Base-by-base conservation (phyloP, 1,140 invertebrate genomes). In the Trichoplusia ni region DNA sequence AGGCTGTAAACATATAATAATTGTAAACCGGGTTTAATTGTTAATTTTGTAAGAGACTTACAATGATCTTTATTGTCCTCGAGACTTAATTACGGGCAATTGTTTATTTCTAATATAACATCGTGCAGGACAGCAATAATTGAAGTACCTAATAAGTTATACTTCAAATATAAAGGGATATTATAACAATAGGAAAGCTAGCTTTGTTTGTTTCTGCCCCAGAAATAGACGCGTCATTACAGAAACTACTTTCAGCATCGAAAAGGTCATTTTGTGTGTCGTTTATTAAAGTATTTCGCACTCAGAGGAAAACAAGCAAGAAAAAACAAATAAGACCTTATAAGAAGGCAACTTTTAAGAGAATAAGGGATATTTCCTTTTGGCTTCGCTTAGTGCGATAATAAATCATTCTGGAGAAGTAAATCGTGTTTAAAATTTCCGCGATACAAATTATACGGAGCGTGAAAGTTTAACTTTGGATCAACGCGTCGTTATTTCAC, bases 321-420 rank as follows among this genome's bases (percentile, higher is more conserved):
- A 14, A 38, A 54, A 38, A 40, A 27, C 19, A 27, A 40, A 37
- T 23, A 4, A 13, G 33, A 27, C 25, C n/a, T 18, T 38, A 27
- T 56, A 27, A 40, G 23, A 40, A 56, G 35, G 33, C 35, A 40
- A 56, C 25, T 49, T 49, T 31, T 16, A 25, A 49, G 29, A 14
- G 18, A 56, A 40, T 38, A 40, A 56, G 35, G 51, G 11, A 11
- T 56, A 38, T 37, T 25, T 37, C 13, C 35, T 27, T 54, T 38
- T 38, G 19, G 35, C 35, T 21, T 23, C 21, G 51, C 23, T 49
- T 49, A 49, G 46, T 49, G 13, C 11, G 13, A 38, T 37, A 56
- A 56, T 56, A 56, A 56, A 56, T 56, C 35, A 56, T 56, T 40
- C 51, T 23, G 31, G 6, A 14, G 33, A 56, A 56, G 51, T 38